Base-by-base conservation (phyloP, 1,140 invertebrate genomes). In the Meloidogyne exigua region DNA sequence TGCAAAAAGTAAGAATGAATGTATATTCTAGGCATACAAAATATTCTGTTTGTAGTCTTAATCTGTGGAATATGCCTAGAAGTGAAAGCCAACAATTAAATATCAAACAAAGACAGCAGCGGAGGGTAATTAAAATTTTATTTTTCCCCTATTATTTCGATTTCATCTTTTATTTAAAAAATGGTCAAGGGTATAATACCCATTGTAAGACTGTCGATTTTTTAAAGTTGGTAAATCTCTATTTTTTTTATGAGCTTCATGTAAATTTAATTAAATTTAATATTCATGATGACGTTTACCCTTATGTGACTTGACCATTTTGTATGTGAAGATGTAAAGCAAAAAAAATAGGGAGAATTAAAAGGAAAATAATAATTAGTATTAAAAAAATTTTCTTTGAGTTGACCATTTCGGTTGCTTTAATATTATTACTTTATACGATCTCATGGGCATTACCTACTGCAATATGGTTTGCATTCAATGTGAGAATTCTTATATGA, bases 401-500 rank as follows among this genome's bases (percentile, higher is more conserved):
- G 66, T 68, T 68, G 7, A 68, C 66, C 18, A 42, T 68, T 23
- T 68, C 66, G 4, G 66, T 68, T 42, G 66, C 66, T 9, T 21
- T 68, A n/a, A 68, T 68, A 21, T 23, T 68, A 42, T 21, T 68
- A n/a, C 15, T 68, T 42, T 68, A 68, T 21, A 36, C 66, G n/a
- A 36, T 32, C 21, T 68, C 28, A 9, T 68, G 66, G 66, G 66
- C 66, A 5, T 42, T 68, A 32, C 66, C 66, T 42, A 68, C 66
- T 13, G 66, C 66, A 32, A 68, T 68, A 32, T 68, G 66, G 66
- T 68, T 68, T 42, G 39, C 39, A 32, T 68, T 68, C 10, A 68
- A 42, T 68, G 66, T 68, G 21, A 68, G 66, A 32, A 32, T 42
- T 36, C 7, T 36, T 57, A 12, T 7, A 21, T 9, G 25, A 18